These are phyloP conservation scores for Agraylea sexmaculata DNA, from an alignment of 1,140 invertebrate genomes.

Conservation along the genomic window DNA sequence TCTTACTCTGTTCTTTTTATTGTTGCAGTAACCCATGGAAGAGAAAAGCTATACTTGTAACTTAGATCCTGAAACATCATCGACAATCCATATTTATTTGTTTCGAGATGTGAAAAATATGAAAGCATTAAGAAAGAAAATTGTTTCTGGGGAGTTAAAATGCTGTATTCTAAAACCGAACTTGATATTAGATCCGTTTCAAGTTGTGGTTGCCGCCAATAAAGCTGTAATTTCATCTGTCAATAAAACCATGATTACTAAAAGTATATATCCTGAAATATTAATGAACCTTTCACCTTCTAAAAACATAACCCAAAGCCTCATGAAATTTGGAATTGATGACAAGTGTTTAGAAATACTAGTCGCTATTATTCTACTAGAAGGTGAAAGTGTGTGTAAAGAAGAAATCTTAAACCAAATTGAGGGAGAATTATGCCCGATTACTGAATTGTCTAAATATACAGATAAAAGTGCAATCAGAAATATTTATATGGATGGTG, in stretches of 20 bases:
- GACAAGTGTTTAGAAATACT: slow-evolving; percentile 43
- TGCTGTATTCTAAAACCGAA: slow-evolving; percentile 51
- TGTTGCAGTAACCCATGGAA: slow-evolving; percentile 15
- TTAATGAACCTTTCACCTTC: slow-evolving; percentile 55
- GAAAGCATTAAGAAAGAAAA: slow-evolving; percentile 39
- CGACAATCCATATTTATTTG: slow-evolving; percentile 40
- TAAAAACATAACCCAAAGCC: slow-evolving; percentile 54
- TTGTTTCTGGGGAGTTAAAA: slow-evolving; percentile 40
- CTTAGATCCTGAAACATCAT: slow-evolving; percentile 39
- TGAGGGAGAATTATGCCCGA: slow-evolving; percentile 35
- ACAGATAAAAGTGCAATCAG: slow-evolving; percentile 38
- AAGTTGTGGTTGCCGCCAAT: slow-evolving; percentile 54
- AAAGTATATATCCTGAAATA: slow-evolving; percentile 51
- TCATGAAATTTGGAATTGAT: slow-evolving; percentile 50
- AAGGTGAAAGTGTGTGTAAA: slow-evolving; percentile 26
- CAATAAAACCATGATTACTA: slow-evolving; percentile 43
- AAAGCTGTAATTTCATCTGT: slow-evolving; percentile 47
- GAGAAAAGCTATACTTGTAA: slow-evolving; percentile 24
- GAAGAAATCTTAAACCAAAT: slow-evolving; percentile 32
- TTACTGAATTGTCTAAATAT: slow-evolving; percentile 34
- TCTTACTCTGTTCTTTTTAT: slow-evolving; percentile 7
- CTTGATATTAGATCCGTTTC: slow-evolving; percentile 51
- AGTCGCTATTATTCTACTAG: slow-evolving; percentile 40
- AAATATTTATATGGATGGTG: slow-evolving; percentile 42
- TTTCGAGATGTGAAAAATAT: slow-evolving; percentile 49